Conservation (phyloP, 2,888 invertebrate genomes). For the Apotomis betuletana region DNA sequence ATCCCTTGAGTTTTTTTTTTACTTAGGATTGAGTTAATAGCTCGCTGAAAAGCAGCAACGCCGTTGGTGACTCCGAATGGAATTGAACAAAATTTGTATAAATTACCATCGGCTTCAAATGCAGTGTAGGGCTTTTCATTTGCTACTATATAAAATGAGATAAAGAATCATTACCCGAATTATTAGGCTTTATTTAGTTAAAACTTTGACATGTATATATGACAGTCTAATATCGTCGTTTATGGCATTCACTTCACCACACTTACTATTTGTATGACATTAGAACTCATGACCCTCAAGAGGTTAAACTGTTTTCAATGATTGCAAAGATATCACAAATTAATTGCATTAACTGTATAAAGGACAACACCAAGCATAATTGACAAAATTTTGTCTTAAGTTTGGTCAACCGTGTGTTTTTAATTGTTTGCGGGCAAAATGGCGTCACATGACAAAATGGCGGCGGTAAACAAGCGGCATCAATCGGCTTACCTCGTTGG, state of each 20-base stretch:
- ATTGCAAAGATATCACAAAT: too few relatives aligned
- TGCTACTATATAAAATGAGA: not conserved
- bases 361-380: not conserved
- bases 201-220: too few relatives aligned
- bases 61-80: not conserved
- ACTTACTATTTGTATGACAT: too few relatives aligned
- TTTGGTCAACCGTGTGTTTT: not conserved
- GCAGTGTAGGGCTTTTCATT: conserved; percentile 17
- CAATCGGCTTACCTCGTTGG: conserved; percentile 51
- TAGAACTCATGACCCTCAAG: too few relatives aligned
- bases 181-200: too few relatives aligned
- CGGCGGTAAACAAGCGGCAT: conserved; percentile 33
- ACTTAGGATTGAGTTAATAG: not conserved
- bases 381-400: not conserved
- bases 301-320: too few relatives aligned
- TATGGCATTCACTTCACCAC: too few relatives aligned
- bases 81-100: not conserved
- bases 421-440: conserved; percentile 7
- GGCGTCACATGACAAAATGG: conserved; percentile 29
- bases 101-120: conserved; percentile 17
- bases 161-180: too few relatives aligned
- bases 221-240: too few relatives aligned
- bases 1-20: too few relatives aligned
- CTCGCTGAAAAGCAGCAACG: not conserved
- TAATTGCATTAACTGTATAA: not conserved